These are phyloP conservation scores for Drosophila lacicola DNA, from an alignment of 2,888 invertebrate genomes.

Conservation along the genomic window DNA sequence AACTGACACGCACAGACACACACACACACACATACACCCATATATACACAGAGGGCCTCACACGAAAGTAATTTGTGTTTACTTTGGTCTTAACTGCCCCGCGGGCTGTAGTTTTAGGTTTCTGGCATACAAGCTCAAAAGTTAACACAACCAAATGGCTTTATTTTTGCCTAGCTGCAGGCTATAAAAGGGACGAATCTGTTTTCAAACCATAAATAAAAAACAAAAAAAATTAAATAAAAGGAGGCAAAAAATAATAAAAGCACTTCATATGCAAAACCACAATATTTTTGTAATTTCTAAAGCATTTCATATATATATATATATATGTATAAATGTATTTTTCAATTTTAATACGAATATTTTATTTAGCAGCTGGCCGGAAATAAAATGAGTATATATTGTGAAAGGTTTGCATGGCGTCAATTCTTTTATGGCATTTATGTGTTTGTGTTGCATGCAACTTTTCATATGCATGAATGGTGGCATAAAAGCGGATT, in stretches of 20 bases:
- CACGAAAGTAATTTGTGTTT: constrained; percentile 47
- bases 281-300: constrained; percentile 49
- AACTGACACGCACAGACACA: constrained; percentile 3
- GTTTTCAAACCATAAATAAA: constrained; percentile 29
- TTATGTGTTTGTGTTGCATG: constrained; percentile 18
- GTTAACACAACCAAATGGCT: constrained; percentile 47
- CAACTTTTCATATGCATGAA: constrained; percentile 56
- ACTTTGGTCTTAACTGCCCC: constrained; percentile 48
- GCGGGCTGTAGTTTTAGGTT: constrained; percentile 68
- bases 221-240: constrained; percentile 22
- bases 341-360: constrained; percentile 63
- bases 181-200: constrained; percentile 29
- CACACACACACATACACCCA: not conserved
- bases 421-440: constrained; percentile 13
- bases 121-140: constrained; percentile 51
- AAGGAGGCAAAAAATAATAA: constrained; percentile 24
- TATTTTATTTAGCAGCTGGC: constrained; percentile 66
- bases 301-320: constrained; percentile 27
- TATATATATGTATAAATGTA: constrained; percentile 34
- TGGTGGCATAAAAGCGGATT: constrained; percentile 47
- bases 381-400: constrained; percentile 39
- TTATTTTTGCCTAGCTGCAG: constrained; percentile 25
- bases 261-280: constrained; percentile 40
- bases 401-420: constrained; percentile 46
- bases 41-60: too few relatives aligned